phyloP scores from a whole-genome alignment of 2,888 invertebrate genomes.

The Drosophila neonasuta region DNA sequence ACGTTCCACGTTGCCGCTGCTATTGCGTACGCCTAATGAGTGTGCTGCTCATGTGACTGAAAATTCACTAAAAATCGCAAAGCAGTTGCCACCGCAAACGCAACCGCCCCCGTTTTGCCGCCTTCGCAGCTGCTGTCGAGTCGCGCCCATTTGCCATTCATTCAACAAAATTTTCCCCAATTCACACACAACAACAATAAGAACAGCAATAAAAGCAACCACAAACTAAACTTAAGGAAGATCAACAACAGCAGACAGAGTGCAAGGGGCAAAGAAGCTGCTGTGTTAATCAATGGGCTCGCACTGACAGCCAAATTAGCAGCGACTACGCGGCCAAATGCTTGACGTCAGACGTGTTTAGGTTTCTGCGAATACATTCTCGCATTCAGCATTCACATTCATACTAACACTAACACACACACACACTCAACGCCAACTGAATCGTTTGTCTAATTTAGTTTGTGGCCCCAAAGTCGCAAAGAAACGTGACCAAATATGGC shows the following conservation, averaged over 20 bases:
- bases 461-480: slow-evolving; percentile 9
- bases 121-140: slow-evolving; percentile 1
- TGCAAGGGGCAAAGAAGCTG: slow-evolving; percentile 18
- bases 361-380: slow-evolving; percentile 41
- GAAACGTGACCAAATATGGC: slow-evolving; percentile 74
- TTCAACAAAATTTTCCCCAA: slow-evolving; percentile 57
- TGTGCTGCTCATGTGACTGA: slow-evolving; percentile 73
- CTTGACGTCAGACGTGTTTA: slow-evolving; percentile 66
- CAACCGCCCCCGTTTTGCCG: neutral
- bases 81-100: slow-evolving; percentile 14
- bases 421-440: neutral
- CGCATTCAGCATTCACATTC: neutral
- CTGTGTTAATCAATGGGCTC: slow-evolving; percentile 60
- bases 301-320: slow-evolving; percentile 67
- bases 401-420: slow-evolving; percentile 3
- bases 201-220: neutral
- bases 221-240: neutral
- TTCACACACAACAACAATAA: slow-evolving; percentile 32
- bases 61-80: slow-evolving; percentile 44
- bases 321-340: slow-evolving; percentile 46
- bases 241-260: neutral
- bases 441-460: slow-evolving; percentile 21
- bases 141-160: slow-evolving; percentile 46
- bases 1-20: slow-evolving; percentile 29
- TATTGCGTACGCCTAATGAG: slow-evolving; percentile 49